Base-by-base conservation (phyloP, 1,140 invertebrate species). In the Megalonaias nervosa region DNA sequence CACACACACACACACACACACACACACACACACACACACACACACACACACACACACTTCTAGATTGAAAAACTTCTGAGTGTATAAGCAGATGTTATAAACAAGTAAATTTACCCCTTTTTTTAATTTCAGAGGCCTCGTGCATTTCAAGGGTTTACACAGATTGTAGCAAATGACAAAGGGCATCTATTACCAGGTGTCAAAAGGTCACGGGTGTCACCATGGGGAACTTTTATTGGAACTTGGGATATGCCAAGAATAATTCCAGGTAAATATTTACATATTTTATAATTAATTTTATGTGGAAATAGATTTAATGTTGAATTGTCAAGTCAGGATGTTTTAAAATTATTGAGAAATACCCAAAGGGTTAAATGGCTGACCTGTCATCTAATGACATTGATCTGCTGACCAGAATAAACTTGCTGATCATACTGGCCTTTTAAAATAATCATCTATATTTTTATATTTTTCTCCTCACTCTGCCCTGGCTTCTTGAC, bases 221-320 rank as follows among this genome's bases (percentile, higher is more conserved):
- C 90, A 69, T 91, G 89, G 89, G 90, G 89, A 19, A 85, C 83
- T 38, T 91, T 87, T 85, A 86, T 91, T 38, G 90, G 89, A 31
- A 91, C 90, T 31, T 91, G 89, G 89, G 90, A 91, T 68, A 81
- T 91, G 81, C 90, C 90, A 21, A 71, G 77, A 14, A 85, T 88
- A 77, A 84, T 90, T 75, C 88, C 89, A 84, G 89, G 89, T 90
- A 75, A n/a, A 62, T 21, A 55, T 78, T 19, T 9, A 15, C 19
- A 19, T 73, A 17, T 55, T 23, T 21, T n/a, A 2, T 19, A n/a
- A 60, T 75, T 59, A 2, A 55, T 38, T 11, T 16, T 38, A 48
- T 12, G 67, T 69, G 17, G 16, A 48, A 15, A 15, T 48, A 69
- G 16, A 31, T 48, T 48, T 48, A 48, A 48, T 48, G 38, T 48